Conservation (phyloP, 2,113 vertebrate species). For the Nipponia nippon region DNA sequence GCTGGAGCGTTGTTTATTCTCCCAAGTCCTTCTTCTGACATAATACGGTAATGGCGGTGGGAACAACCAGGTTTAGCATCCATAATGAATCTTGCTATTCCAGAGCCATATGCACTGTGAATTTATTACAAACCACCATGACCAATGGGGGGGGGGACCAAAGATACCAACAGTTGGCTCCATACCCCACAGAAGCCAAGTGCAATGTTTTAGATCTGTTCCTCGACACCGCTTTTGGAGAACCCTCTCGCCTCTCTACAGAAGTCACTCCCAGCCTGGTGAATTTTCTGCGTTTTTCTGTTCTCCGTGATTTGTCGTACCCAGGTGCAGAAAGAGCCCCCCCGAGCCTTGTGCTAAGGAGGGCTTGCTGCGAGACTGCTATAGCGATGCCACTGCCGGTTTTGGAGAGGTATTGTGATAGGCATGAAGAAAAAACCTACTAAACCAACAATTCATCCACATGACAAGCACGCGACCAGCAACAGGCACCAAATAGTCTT, state of each 20-base stretch:
- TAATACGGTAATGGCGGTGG: neutral
- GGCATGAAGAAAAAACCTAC: neutral
- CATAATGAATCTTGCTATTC: neutral
- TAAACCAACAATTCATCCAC: no score
- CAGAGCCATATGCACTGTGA: accelerated
- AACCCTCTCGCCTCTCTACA: neutral
- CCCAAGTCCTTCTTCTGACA: neutral
- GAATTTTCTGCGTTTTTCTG: neutral
- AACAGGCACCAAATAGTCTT: neutral
- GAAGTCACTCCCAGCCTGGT: neutral
- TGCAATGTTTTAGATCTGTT: neutral
- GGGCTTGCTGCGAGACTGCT: neutral
- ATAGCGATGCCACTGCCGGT: accelerated
- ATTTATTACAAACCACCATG: neutral
- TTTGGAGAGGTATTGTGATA: neutral
- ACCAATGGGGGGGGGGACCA: no score
- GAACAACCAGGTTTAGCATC: neutral
- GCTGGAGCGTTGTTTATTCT: neutral
- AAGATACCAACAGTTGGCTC: neutral
- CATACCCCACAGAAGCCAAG: neutral
- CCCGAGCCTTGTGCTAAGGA: neutral
- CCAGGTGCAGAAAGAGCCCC: neutral
- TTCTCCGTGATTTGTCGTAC: neutral
- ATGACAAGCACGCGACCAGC: neutral
- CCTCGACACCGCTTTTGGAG: neutral